Evolutionary conservation across 1,140 invertebrate genomes (phyloP), one percentile per base, ranked within the genome.

Genomic region (Macrobrachium nipponense): DNA sequence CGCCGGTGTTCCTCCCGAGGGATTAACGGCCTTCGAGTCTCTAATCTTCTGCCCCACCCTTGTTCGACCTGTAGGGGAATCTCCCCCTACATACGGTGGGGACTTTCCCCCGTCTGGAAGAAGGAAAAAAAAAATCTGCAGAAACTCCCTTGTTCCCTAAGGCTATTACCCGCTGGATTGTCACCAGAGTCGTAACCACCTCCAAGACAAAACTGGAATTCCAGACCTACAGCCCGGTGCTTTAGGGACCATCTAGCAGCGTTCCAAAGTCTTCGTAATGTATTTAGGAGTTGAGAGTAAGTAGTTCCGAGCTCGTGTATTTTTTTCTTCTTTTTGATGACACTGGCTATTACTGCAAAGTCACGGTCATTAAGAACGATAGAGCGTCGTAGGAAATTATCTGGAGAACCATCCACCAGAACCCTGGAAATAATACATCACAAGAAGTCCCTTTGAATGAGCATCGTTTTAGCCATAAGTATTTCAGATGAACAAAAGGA

Each of bases 301-400:
- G 27, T 43, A 66, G 62, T 66, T 68, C n/a, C 18, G 15, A 44
- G 66, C 23, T 20, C 23, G 27, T 82, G 80, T 58, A 58, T 84
- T 72, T 27, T 81, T 60, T 70, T 75, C 64, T 66, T 83, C 58
- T 72, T 79, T 51, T 59, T 23, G 20, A 17, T 60, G 62, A 27
- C n/a, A 51, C 44, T 27, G 27, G 68, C 80, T 61, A 82, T 86
- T 85, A 80, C 72, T 79, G 84, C 84, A 64, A 51, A 86, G 84
- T 80, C 84, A 79, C 73, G 84, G 84, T 79, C 84, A 79, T 86
- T 86, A 86, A 80, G 43, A 70, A 70, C 62, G 84, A 86, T 86
- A 80, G 62, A 78, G 66, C n/a, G 58, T 43, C 59, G 5, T 8
- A n/a, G 43, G 51, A n/a, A 51, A 58, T 43, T 20, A 20, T 51